Conservation (phyloP, 1,140 invertebrate genomes). For the Caenorhabditis brenneri region DNA sequence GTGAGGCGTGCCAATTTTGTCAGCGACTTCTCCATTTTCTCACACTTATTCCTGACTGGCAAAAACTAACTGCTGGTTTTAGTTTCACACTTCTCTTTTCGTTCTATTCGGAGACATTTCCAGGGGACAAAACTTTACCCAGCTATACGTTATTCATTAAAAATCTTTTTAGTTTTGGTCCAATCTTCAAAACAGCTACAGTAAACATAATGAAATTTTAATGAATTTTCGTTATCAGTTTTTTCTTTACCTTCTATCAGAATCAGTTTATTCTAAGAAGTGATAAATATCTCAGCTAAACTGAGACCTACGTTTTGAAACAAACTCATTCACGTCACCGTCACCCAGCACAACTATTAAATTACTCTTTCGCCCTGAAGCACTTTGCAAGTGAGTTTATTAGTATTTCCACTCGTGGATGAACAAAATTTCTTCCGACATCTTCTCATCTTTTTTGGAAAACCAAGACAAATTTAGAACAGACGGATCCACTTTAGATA, state of each 20-base stretch:
- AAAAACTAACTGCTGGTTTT: conserved; percentile 38
- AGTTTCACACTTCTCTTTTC: background rate
- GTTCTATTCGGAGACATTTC: background rate
- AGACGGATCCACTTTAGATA: background rate
- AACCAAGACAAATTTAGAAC: background rate
- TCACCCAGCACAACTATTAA: conserved; percentile 35
- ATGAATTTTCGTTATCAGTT: background rate
- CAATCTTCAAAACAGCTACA: background rate
- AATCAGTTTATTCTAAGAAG: no score
- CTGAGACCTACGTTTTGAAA: background rate
- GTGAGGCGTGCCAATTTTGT: conserved; percentile 32
- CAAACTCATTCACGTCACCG: conserved; percentile 16
- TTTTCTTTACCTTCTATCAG: no score
- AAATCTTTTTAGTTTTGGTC: background rate
- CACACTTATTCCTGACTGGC: conserved; percentile 13
- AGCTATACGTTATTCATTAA: background rate
- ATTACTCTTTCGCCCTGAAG: conserved; percentile 41
- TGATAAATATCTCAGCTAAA: background rate
- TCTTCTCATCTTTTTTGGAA: background rate
- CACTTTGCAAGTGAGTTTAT: conserved; percentile 42
- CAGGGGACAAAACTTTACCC: background rate
- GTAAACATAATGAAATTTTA: background rate
- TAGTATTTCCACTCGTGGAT: conserved; percentile 35
- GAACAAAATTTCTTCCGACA: conserved; percentile 35
- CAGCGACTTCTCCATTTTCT: conserved; percentile 38